Conservation (phyloP, 1,140 invertebrate genomes). For the Trichonephila clavata region DNA sequence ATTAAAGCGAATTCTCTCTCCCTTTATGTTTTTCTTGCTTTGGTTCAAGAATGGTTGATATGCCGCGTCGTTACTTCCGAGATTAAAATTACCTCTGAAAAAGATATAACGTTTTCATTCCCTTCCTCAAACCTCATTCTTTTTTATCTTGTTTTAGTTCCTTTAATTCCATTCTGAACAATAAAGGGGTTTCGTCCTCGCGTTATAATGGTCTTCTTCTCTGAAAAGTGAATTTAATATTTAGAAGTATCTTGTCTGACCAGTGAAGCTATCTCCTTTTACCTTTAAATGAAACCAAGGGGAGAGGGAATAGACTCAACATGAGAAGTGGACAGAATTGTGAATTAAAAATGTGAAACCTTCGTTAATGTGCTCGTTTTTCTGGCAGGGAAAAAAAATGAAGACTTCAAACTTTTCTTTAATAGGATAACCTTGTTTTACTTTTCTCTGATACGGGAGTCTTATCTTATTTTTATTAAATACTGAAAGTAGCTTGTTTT, state of each 20-base stretch:
- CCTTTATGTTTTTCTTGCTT: neutral
- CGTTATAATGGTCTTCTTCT: neutral
- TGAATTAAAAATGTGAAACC: slow-evolving; percentile 25
- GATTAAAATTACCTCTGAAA: slow-evolving; percentile 63
- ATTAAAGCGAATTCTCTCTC: slow-evolving; percentile 54
- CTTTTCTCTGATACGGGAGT: neutral
- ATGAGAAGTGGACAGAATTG: slow-evolving; percentile 17
- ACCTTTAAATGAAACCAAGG: neutral
- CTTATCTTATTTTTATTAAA: too few relatives aligned
- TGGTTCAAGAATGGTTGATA: slow-evolving; percentile 22
- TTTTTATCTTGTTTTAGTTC: slow-evolving; percentile 59
- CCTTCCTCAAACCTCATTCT: slow-evolving; percentile 56
- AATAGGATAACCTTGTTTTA: neutral
- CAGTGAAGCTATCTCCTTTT: neutral
- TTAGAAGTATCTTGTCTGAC: slow-evolving; percentile 39
- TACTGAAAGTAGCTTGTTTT: too few relatives aligned
- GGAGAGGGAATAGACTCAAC: neutral
- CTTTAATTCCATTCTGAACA: slow-evolving; percentile 68
- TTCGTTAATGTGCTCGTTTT: neutral
- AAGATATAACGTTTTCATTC: slow-evolving; percentile 68
- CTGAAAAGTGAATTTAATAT: slow-evolving; percentile 63
- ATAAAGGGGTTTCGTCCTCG: slow-evolving; percentile 40
- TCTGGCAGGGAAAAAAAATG: neutral
- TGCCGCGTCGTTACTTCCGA: slow-evolving; percentile 17
- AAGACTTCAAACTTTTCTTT: slow-evolving; percentile 16